Evolutionary conservation across 2,113 vertebrate genomes (phyloP).

Genomic region (Sialia sialis): DNA sequence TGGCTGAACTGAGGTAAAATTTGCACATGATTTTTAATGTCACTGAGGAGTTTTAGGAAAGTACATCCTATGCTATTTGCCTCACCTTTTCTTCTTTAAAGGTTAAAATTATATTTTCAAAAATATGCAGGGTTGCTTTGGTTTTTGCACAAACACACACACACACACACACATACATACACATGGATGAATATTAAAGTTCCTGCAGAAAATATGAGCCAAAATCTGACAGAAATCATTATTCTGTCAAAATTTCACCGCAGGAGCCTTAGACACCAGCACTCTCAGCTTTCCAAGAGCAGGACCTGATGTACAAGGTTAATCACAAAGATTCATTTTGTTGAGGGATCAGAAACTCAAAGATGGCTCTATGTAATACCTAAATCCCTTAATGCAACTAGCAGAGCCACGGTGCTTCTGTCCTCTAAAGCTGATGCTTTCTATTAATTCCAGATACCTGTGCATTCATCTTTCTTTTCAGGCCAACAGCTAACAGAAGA

Average conservation of each 20-base stretch:
- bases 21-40: neutral
- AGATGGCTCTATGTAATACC: neutral
- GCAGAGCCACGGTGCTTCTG: neutral
- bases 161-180: no score
- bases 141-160: neutral
- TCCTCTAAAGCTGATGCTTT: neutral
- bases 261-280: neutral
- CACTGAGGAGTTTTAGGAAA: neutral
- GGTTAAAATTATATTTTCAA: neutral
- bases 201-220: neutral
- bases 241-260: neutral
- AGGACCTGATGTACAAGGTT: neutral
- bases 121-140: neutral
- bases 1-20: neutral
- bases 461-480: neutral
- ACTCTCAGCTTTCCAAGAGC: neutral
- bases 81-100: neutral
- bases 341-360: slow-evolving; percentile 13
- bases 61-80: neutral
- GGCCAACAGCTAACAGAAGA: neutral
- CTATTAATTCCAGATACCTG: neutral
- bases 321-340: slow-evolving; percentile 15
- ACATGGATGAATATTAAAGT: neutral
- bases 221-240: neutral
- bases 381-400: slow-evolving; percentile 32